phyloP scores from a whole-genome alignment of 2,113 vertebrate genomes.

The Mystacornis crossleyi region DNA sequence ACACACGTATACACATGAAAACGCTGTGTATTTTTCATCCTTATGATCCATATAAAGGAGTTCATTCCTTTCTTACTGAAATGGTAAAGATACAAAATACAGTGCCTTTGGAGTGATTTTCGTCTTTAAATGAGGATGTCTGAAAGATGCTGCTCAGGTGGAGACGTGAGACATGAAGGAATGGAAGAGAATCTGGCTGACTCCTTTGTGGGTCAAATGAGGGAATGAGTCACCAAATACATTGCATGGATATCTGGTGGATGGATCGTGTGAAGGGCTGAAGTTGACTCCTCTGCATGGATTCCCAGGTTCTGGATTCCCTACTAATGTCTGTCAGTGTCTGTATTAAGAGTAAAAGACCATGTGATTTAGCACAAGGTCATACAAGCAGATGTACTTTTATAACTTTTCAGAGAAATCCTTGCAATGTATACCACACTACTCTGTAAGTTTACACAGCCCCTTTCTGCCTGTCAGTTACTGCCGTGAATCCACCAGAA shows the following conservation, averaged over 20 bases:
- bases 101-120: background rate
- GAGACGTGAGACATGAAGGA: background rate
- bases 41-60: background rate
- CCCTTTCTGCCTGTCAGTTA: background rate
- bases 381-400: background rate
- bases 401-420: background rate
- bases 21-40: background rate
- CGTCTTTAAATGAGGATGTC: background rate
- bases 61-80: background rate
- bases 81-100: background rate
- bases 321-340: background rate
- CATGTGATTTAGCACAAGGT: background rate
- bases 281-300: background rate
- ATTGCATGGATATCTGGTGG: background rate
- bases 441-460: background rate
- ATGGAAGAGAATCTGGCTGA: background rate
- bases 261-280: fast-evolving
- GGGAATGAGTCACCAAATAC: background rate
- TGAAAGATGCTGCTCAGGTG: background rate
- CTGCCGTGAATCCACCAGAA: background rate
- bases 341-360: background rate
- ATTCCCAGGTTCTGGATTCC: background rate
- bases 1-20: background rate
- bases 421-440: background rate
- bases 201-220: background rate